These are phyloP conservation scores for Ephestia elutella DNA, from an alignment of 1,140 invertebrate genomes.

Conservation along the genomic window DNA sequence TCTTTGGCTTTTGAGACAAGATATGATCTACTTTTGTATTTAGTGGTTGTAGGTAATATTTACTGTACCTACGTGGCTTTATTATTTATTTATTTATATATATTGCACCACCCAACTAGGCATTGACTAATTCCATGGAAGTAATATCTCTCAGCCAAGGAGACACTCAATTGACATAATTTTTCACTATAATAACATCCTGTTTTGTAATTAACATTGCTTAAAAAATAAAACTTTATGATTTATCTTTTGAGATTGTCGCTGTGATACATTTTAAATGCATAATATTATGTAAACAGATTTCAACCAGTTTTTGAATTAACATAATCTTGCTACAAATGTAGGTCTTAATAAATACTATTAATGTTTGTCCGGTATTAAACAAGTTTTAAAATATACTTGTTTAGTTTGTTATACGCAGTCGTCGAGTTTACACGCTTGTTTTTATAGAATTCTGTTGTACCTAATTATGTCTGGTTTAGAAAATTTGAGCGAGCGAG, in stretches of 20 bases:
- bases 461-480: conserved; percentile 33
- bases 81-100: no score
- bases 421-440: not conserved
- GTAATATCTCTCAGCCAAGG: not conserved
- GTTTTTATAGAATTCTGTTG: not conserved
- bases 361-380: not conserved
- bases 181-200: not conserved
- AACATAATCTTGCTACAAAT: conserved; percentile 9
- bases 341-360: not conserved
- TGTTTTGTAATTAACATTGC: not conserved
- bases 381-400: not conserved
- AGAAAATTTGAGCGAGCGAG: conserved; percentile 69
- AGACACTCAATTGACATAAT: not conserved
- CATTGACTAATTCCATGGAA: no score
- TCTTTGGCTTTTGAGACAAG: no score
- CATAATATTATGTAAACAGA: conserved; percentile 6
- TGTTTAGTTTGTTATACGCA: not conserved
- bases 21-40: no score
- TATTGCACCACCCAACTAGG: no score
- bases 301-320: conserved; percentile 8
- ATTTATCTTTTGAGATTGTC: conserved; percentile 11
- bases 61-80: no score
- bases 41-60: no score
- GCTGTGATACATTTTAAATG: conserved; percentile 12
- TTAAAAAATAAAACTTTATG: not conserved